phyloP scores from a whole-genome alignment of 2,888 invertebrate genomes.

The Polia nebulosa region DNA sequence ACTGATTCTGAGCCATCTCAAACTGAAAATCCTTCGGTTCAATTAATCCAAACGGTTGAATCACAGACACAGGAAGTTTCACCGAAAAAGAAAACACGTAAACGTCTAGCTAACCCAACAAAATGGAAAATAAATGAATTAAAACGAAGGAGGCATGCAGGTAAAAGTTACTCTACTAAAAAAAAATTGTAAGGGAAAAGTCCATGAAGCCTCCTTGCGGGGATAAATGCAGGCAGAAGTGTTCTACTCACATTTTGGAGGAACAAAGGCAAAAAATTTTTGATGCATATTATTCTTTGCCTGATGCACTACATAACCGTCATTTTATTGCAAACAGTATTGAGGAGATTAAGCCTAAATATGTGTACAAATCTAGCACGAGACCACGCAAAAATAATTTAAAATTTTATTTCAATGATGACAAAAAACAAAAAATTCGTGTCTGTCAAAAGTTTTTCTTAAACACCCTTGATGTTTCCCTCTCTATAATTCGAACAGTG shows the following conservation, averaged over 20 bases:
- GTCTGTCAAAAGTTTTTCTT: slow-evolving; percentile 5
- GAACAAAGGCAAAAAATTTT: slow-evolving; percentile 2
- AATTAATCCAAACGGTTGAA: too few species aligned
- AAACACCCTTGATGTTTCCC: slow-evolving; percentile 2
- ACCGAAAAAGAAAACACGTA: too few species aligned
- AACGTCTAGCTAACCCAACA: slow-evolving; percentile 10
- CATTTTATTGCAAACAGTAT: slow-evolving; percentile 1
- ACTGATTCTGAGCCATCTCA: too few species aligned
- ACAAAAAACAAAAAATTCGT: slow-evolving; percentile 5
- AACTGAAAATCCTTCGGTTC: too few species aligned
- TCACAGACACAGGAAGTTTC: too few species aligned
- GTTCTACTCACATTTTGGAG: slow-evolving; percentile 6
- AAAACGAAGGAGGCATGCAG: slow-evolving; percentile 5
- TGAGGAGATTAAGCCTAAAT: slow-evolving; percentile 9
- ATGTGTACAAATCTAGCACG: slow-evolving; percentile 1
- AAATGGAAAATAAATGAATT: slow-evolving; percentile 9
- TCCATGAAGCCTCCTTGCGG: slow-evolving; percentile 8
- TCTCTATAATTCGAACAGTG: slow-evolving; percentile 4
- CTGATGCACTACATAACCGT: slow-evolving; percentile 13
- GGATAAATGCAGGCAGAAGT: too few species aligned
- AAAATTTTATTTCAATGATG: slow-evolving; percentile 1
- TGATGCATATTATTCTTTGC: slow-evolving; percentile 10
- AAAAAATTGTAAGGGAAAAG: slow-evolving; percentile 1
- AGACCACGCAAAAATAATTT: slow-evolving; percentile 6
- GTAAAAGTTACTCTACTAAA: slow-evolving; percentile 1